Conservation (phyloP, 2,888 invertebrate species). For the Cheilosia vulpina region DNA sequence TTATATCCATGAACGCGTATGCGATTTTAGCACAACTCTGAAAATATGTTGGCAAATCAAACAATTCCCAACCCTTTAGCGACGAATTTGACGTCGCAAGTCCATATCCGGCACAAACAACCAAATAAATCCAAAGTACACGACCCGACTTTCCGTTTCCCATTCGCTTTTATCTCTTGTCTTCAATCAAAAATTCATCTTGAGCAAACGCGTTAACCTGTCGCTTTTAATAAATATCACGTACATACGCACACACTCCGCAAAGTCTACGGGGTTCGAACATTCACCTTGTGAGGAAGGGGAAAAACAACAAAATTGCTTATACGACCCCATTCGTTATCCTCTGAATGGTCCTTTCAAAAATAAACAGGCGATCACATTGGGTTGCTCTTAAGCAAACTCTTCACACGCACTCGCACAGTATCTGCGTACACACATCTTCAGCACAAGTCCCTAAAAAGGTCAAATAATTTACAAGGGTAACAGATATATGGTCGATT, state of each 20-base stretch:
- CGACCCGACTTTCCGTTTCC: not conserved
- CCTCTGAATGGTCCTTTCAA: constrained; percentile 57
- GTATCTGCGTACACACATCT: not conserved
- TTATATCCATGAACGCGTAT: no score
- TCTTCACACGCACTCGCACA: not conserved
- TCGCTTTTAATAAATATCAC: constrained; percentile 50
- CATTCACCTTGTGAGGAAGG: constrained; percentile 27
- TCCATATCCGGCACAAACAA: constrained; percentile 1
- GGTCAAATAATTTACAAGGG: constrained; percentile 49
- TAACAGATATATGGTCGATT: constrained; percentile 42
- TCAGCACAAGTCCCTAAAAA: constrained; percentile 33
- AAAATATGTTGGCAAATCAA: not conserved
- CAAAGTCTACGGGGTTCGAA: constrained; percentile 27
- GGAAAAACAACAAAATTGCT: constrained; percentile 10
- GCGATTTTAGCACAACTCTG: not conserved
- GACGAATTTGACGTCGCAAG: constrained; percentile 9
- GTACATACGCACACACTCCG: not conserved
- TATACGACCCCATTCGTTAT: constrained; percentile 62
- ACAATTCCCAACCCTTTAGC: not conserved
- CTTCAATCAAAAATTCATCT: constrained; percentile 54
- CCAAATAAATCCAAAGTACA: constrained; percentile 13
- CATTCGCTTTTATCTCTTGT: constrained; percentile 22
- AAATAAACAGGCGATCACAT: constrained; percentile 69
- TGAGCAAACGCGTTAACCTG: constrained; percentile 25
- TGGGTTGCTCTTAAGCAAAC: constrained; percentile 49